Percentiles rank a stretch among this genome's conserved stretches.
phyloP scores from a whole-genome alignment of 2,888 invertebrate species.

The Drosophila melanosoma region DNA sequence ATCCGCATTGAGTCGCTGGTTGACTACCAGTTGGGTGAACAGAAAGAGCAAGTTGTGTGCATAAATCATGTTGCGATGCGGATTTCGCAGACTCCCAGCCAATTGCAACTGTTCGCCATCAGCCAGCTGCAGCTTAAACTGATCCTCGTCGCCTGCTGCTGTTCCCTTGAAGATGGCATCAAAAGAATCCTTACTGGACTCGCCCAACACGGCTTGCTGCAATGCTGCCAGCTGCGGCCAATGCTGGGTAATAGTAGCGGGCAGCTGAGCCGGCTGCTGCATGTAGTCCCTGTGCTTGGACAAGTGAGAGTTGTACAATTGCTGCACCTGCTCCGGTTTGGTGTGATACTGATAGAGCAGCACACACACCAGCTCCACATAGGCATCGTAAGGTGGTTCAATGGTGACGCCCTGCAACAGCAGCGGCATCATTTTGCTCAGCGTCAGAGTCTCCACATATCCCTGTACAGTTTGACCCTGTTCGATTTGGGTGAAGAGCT shows the following conservation, averaged over 20 bases:
- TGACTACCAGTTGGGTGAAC: conserved; percentile 66
- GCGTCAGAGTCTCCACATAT: conserved; percentile 79
- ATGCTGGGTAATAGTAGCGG: conserved; percentile 20
- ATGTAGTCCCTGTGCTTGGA: conserved; percentile 61
- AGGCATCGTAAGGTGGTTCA: conserved; percentile 81
- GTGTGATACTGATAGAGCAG: conserved; percentile 82
- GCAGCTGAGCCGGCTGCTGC: conserved; percentile 38
- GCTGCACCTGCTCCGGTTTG: conserved; percentile 67
- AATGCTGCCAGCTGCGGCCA: conserved; percentile 70
- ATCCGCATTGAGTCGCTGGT: conserved; percentile 48
- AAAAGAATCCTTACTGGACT: conserved; percentile 64
- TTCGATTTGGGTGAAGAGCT: conserved; percentile 84
- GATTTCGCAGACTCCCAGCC: conserved; percentile 64
- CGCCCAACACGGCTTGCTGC: conserved; percentile 53
- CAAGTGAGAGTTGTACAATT: conserved; percentile 65
- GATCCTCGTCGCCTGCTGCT: not conserved
- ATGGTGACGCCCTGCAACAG: conserved; percentile 82
- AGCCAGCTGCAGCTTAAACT: conserved; percentile 61
- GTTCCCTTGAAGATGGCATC: conserved; percentile 36
- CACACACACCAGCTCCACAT: conserved; percentile 84
- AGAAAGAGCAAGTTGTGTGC: conserved; percentile 78
- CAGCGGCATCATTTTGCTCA: conserved; percentile 83
- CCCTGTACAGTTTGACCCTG: conserved; percentile 83
- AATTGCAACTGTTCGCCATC: conserved; percentile 69
- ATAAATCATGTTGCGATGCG: conserved; percentile 80